Evolutionary conservation across 2,113 vertebrate species (phyloP).

Genomic region (Mungos mungo): DNA sequence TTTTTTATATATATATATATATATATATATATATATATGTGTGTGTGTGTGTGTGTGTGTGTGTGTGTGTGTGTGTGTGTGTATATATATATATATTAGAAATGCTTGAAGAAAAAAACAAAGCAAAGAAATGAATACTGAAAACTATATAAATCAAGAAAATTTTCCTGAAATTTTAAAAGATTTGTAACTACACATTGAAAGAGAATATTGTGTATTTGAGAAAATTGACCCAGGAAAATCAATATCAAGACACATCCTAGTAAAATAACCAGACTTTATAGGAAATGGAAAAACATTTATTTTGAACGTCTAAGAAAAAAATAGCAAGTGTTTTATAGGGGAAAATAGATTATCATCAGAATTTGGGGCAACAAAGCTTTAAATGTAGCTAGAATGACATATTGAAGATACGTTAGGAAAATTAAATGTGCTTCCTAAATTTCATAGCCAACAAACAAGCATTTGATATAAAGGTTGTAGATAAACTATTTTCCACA

Average conservation of each 20-base stretch:
- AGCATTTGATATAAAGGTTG: neutral
- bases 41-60: too few relatives aligned
- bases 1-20: too few relatives aligned
- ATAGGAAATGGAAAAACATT: neutral
- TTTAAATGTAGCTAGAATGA: neutral
- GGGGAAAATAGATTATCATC: neutral
- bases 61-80: too few relatives aligned
- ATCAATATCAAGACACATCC: neutral
- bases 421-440: neutral
- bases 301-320: neutral
- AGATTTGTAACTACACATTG: neutral
- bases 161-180: conserved; percentile 5
- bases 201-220: neutral
- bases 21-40: too few relatives aligned
- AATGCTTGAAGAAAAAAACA: neutral
- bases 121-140: neutral
- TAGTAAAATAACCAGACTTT: neutral
- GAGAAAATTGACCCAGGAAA: neutral
- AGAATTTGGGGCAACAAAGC: neutral
- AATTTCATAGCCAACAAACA: neutral
- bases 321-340: neutral
- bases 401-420: neutral
- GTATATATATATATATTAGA: neutral
- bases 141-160: neutral
- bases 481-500: neutral